These are phyloP conservation scores for Onthophagus taurus DNA, from an alignment of 1,140 invertebrate genomes.

Conservation along the genomic window DNA sequence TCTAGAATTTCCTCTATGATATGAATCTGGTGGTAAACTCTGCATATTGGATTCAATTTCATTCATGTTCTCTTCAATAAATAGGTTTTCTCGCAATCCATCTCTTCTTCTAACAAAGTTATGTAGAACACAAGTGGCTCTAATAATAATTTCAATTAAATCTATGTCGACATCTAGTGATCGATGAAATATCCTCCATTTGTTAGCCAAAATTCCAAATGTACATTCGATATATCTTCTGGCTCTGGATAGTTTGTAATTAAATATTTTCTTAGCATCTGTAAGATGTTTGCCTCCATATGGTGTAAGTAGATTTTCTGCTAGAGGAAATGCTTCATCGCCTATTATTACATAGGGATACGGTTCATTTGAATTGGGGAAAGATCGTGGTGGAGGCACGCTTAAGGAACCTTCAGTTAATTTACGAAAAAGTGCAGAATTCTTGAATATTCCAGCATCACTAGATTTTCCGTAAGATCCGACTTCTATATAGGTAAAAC, in stretches of 20 bases:
- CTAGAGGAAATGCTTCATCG: slow-evolving; percentile 44
- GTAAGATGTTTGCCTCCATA: slow-evolving; percentile 37
- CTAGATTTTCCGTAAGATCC: slow-evolving; percentile 37
- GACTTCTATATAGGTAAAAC: slow-evolving; percentile 36
- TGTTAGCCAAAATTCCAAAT: slow-evolving; percentile 39
- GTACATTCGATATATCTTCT: slow-evolving; percentile 36
- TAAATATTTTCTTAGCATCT: slow-evolving; percentile 36
- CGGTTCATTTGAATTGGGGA: slow-evolving; percentile 1
- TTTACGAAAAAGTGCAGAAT: not conserved
- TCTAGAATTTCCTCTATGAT: no score
- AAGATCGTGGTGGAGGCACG: slow-evolving; percentile 3
- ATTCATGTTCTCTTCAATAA: no score
- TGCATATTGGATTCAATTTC: no score
- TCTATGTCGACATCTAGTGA: slow-evolving; percentile 26
- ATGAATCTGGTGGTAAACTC: no score
- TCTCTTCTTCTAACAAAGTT: slow-evolving; percentile 24
- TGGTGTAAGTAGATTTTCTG: slow-evolving; percentile 32
- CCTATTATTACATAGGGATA: slow-evolving; percentile 24
- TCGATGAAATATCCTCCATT: slow-evolving; percentile 36
- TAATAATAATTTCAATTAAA: slow-evolving; percentile 26
- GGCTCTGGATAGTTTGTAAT: slow-evolving; percentile 37
- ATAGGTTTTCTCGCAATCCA: no score
- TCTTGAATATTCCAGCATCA: slow-evolving; percentile 33
- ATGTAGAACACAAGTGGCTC: slow-evolving; percentile 21
- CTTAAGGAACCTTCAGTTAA: not conserved